Evolutionary conservation across 2,113 vertebrate species (phyloP), one percentile per base, ranked within the genome.

Genomic region (Eulemur rufifrons): DNA sequence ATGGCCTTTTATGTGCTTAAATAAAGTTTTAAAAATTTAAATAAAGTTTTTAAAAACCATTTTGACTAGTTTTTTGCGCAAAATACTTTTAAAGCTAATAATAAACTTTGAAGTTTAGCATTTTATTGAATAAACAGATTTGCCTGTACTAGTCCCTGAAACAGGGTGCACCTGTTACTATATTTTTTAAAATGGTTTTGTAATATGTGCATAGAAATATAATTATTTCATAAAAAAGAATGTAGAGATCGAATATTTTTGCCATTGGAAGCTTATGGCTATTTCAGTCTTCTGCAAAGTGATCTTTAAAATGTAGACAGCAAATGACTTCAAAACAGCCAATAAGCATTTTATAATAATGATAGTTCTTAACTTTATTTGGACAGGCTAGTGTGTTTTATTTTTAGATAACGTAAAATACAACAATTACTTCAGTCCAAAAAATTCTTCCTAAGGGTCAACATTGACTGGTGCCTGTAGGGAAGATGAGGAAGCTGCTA

Each of bases 171-270:
- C 8, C 50, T 80, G 15, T 76, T 90, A 68, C 37, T 52, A 27
- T 17, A 86, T 91, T 95, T 85, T 54, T 86, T 47, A 89, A 76
- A 11, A 76, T 61, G 15, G 34, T 5, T 93, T 13, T 74, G 2
- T 17, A 50, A 66, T 68, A 29, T 42, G 6, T 39, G 0, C 50
- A 63, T 32, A 76, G 17, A 96, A 91, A 92, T 73, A 50, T 34
- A 61, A 91, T 78, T 59, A 86, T 34, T 66, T 84, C 9, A 39
- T 76, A 39, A 50, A 93, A 93, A 91, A 37, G 4, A 97, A 86
- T 59, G 27, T 5, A 69, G 20, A 78, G 20, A 54, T 73, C 12
- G 45, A 3, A 15, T 69, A 71, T 71, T 86, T 83, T 85, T 42
- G 1, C 37, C n/a, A 88, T 61, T 80, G 14, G 14, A 83, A 54